phyloP scores from a whole-genome alignment of 1,140 invertebrate genomes.

The Bombus cullumanus region DNA sequence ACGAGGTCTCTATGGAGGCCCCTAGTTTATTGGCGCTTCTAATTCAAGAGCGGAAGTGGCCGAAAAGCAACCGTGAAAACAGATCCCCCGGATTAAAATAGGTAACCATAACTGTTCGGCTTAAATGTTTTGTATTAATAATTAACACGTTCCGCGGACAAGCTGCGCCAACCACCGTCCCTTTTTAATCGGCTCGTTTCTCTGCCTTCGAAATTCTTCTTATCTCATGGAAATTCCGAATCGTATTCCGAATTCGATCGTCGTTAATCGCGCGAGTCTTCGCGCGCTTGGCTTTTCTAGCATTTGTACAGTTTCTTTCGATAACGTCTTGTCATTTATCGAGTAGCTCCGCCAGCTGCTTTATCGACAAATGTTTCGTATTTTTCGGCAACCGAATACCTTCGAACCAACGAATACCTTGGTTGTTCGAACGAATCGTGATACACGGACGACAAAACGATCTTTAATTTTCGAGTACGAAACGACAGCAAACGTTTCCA shows the following conservation, averaged over 20 bases:
- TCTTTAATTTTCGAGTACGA: too few relatives aligned
- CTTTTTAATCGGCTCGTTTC: background rate
- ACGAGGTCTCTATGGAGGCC: conserved; percentile 65
- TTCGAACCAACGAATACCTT: background rate
- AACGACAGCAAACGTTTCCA: background rate
- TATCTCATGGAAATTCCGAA: too few relatives aligned
- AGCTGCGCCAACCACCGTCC: background rate
- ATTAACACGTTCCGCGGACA: conserved; percentile 62
- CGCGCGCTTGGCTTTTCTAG: too few relatives aligned
- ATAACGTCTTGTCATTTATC: too few relatives aligned
- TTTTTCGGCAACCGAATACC: background rate
- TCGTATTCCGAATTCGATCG: too few relatives aligned
- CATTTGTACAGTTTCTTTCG: too few relatives aligned
- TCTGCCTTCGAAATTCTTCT: background rate
- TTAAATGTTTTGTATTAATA: conserved; percentile 72
- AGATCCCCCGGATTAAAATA: conserved; percentile 77
- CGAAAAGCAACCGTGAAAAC: conserved; percentile 76
- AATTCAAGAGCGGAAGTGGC: conserved; percentile 77
- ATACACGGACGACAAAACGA: too few relatives aligned
- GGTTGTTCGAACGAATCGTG: too few relatives aligned
- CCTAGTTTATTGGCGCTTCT: conserved; percentile 77
- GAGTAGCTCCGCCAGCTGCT: too few relatives aligned
- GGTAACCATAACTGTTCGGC: conserved; percentile 46
- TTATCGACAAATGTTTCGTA: fast-evolving
- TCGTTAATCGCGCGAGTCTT: too few relatives aligned